phyloP scores from a whole-genome alignment of 2,797 vertebrate species.

The Cercopithecus diana region DNA sequence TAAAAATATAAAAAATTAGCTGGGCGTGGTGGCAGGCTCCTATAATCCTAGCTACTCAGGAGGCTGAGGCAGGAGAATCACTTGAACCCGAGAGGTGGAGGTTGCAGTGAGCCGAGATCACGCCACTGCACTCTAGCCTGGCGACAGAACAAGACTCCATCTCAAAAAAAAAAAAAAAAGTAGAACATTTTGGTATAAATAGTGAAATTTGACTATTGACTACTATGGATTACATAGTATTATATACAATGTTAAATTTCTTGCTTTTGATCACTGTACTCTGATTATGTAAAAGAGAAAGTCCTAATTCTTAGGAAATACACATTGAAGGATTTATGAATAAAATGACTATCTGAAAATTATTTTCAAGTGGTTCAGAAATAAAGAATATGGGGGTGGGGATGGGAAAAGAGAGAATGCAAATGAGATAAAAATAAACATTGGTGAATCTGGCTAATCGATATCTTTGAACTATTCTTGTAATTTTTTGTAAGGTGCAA shows the following conservation, averaged over 20 bases:
- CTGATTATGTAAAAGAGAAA: not conserved
- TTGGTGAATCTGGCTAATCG: not conserved
- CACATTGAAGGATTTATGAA: too few relatives aligned
- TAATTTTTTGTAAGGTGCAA: not conserved
- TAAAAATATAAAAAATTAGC: too few relatives aligned
- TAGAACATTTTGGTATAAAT: not conserved
- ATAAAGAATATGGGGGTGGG: not conserved
- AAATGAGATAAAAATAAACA: not conserved
- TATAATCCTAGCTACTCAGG: too few relatives aligned
- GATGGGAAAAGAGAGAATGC: not conserved
- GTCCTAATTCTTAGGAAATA: not conserved
- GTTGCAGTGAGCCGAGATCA: too few relatives aligned
- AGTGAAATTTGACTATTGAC: not conserved
- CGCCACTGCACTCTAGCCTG: too few relatives aligned
- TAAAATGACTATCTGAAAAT: not conserved
- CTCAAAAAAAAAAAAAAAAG: too few relatives aligned
- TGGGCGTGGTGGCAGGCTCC: too few relatives aligned
- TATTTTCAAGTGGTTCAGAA: not conserved
- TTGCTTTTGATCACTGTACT: not conserved
- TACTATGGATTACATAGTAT: not conserved
- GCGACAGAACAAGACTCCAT: too few relatives aligned
- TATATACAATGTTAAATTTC: not conserved
- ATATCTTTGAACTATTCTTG: not conserved
- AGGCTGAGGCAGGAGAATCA: too few relatives aligned
- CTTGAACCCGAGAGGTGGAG: too few relatives aligned